A percentile compares a stretch with the other conserved stretches of the same genome.
Conservation (phyloP, 2,888 invertebrate genomes). For the Lepidocyrtinus sp. region DNA sequence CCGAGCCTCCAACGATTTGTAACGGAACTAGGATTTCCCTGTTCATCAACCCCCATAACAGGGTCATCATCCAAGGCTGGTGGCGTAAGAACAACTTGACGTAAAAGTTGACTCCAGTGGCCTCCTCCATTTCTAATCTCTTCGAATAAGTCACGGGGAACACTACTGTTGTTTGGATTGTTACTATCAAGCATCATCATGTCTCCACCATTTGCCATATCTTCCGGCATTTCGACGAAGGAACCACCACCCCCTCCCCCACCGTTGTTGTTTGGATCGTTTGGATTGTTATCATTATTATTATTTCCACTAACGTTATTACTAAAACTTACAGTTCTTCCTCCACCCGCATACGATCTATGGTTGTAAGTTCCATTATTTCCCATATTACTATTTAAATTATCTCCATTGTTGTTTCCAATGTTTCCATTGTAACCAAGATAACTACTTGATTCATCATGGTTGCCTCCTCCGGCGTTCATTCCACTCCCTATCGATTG, state of each 20-base stretch:
- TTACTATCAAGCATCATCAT: conserved; percentile 19
- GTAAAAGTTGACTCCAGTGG: conserved; percentile 68
- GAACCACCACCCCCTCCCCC: conserved; percentile 29
- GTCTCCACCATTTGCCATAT: conserved; percentile 11
- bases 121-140: conserved; percentile 69
- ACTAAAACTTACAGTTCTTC: conserved; percentile 40
- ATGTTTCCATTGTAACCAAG: conserved; percentile 25
- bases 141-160: conserved; percentile 67
- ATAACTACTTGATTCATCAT: neutral
- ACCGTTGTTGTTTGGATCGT: conserved; percentile 67
- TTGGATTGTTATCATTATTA: conserved; percentile 52
- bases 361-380: neutral
- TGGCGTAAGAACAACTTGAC: conserved; percentile 67
- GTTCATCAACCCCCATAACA: conserved; percentile 29
- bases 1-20: conserved; percentile 75
- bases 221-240: conserved; percentile 13
- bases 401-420: conserved; percentile 8
- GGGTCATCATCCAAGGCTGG: conserved; percentile 49
- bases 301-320: conserved; percentile 37
- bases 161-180: conserved; percentile 19
- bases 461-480: conserved; percentile 6
- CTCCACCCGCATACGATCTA: conserved; percentile 8
- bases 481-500: neutral
- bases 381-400: neutral
- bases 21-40: conserved; percentile 68